Conservation (phyloP, 2,888 invertebrate genomes). For the Ophioninae sp. region DNA sequence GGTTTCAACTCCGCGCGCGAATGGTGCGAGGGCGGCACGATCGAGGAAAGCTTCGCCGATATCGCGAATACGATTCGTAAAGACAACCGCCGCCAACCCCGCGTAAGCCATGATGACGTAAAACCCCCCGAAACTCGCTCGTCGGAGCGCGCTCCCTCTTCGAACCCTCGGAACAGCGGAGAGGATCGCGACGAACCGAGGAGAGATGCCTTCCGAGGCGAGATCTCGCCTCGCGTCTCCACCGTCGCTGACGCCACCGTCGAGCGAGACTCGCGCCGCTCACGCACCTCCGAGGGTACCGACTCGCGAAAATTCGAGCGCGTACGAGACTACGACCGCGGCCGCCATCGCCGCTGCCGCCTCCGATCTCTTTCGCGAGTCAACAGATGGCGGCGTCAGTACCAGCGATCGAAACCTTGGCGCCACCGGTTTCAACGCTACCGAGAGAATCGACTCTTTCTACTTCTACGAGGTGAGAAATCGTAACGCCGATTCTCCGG, state of each 20-base stretch:
- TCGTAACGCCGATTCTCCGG: constrained; percentile 18
- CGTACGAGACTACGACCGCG: constrained; percentile 29
- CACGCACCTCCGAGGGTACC: constrained; percentile 26
- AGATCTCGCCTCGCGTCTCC: constrained; percentile 8
- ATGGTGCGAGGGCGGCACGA: too few relatives aligned
- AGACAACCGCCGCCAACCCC: too few relatives aligned
- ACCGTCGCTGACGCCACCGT: constrained; percentile 22
- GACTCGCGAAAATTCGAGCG: constrained; percentile 43
- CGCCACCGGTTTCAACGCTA: constrained; percentile 67
- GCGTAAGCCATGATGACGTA: too few relatives aligned
- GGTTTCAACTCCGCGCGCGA: too few relatives aligned
- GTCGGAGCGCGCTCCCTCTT: too few relatives aligned
- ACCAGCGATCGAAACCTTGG: constrained; percentile 19
- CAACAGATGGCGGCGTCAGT: constrained; percentile 66
- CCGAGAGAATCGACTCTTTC: constrained; percentile 80
- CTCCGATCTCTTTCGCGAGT: constrained; percentile 63
- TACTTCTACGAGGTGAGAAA: constrained; percentile 82
- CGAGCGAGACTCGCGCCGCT: constrained; percentile 43
- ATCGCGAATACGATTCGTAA: too few relatives aligned
- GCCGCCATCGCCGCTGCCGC: constrained; percentile 63
- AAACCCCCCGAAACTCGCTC: too few relatives aligned
- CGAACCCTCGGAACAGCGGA: too few relatives aligned
- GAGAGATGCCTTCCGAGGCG: too few relatives aligned
- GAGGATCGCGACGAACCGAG: too few relatives aligned
- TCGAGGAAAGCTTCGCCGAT: too few relatives aligned